Conservation (phyloP, 2,888 invertebrate genomes). For the Drosophila putrida region DNA sequence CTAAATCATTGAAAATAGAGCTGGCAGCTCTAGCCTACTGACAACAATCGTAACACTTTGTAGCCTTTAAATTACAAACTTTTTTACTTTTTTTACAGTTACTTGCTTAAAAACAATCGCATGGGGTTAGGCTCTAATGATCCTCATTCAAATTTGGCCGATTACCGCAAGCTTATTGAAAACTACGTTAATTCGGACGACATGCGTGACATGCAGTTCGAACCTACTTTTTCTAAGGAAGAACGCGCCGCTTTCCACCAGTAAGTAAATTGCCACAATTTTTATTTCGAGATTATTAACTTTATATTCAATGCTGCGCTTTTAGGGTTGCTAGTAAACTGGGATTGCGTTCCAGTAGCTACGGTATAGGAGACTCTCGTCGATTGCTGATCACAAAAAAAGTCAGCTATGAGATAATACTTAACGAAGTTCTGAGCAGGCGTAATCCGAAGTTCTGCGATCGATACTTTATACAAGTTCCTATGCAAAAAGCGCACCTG, state of each 20-base stretch:
- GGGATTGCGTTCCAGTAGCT: constrained; percentile 86
- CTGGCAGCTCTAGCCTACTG: too few species aligned
- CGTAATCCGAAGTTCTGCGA: constrained; percentile 80
- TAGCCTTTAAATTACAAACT: not conserved
- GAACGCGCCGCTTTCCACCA: constrained; percentile 88
- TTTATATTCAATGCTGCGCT: not conserved
- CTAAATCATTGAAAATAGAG: too few species aligned
- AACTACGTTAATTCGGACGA: constrained; percentile 86
- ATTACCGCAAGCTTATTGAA: constrained; percentile 81
- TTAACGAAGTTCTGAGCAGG: constrained; percentile 76
- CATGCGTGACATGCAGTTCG: constrained; percentile 87
- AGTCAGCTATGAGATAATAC: constrained; percentile 69
- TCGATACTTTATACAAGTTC: constrained; percentile 84
- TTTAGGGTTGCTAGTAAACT: constrained; percentile 42
- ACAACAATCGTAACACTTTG: not conserved
- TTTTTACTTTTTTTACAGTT: constrained; percentile 55
- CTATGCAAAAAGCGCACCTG: constrained; percentile 74
- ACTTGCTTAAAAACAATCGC: constrained; percentile 83
- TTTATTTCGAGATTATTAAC: not conserved
- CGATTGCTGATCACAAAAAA: constrained; percentile 83
- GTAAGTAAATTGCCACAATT: constrained; percentile 73
- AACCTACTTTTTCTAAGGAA: constrained; percentile 88
- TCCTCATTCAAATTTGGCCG: constrained; percentile 20
- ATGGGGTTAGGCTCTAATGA: constrained; percentile 80
- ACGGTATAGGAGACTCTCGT: constrained; percentile 86